phyloP scores from a whole-genome alignment of 30 jellyfish, hydroid and myxozoan genomes.

The Aurelia sp. region DNA sequence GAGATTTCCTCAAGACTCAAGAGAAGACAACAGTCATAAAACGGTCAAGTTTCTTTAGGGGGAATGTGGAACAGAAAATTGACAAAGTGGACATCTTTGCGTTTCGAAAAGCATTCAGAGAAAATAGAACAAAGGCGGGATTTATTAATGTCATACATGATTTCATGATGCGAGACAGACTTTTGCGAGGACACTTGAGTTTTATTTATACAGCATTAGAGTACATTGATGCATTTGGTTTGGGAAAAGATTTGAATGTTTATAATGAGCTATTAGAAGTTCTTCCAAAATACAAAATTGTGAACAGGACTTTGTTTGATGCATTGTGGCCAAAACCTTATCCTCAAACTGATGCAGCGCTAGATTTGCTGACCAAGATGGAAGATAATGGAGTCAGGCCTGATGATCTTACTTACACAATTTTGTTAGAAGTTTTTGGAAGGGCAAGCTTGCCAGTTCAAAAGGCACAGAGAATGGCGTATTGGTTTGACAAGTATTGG shows the following conservation, averaged over 20 bases:
- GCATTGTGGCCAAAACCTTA: slow-evolving; percentile 95
- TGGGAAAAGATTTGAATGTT: slow-evolving; percentile 79
- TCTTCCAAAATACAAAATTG: slow-evolving; percentile 84
- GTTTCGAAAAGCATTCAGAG: slow-evolving; percentile 53
- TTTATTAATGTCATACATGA: slow-evolving; percentile 65
- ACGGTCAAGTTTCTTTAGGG: slow-evolving; percentile 49
- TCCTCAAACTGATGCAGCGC: slow-evolving; percentile 92
- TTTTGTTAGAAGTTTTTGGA: slow-evolving; percentile 83
- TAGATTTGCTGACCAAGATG: slow-evolving; percentile 92
- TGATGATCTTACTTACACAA: slow-evolving; percentile 78
- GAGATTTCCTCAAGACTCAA: slow-evolving; percentile 24
- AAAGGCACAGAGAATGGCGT: slow-evolving; percentile 78
- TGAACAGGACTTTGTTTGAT: slow-evolving; percentile 79
- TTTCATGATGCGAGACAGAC: slow-evolving; percentile 67
- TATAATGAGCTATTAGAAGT: slow-evolving; percentile 87
- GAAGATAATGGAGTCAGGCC: slow-evolving; percentile 92
- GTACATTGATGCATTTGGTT: slow-evolving; percentile 80
- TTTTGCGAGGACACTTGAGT: slow-evolving; percentile 80
- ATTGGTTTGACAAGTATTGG: slow-evolving; percentile 83
- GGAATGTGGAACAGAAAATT: slow-evolving; percentile 42
- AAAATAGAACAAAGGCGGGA: slow-evolving; percentile 69
- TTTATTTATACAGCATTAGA: slow-evolving; percentile 85
- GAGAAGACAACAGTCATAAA: slow-evolving; percentile 22
- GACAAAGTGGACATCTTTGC: slow-evolving; percentile 44
- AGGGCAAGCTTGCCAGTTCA: slow-evolving; percentile 87